Evolutionary conservation across 2,797 vertebrate genomes (phyloP), one percentile per base, ranked within the genome.

Genomic region (Rhinophrynus dorsalis): DNA sequence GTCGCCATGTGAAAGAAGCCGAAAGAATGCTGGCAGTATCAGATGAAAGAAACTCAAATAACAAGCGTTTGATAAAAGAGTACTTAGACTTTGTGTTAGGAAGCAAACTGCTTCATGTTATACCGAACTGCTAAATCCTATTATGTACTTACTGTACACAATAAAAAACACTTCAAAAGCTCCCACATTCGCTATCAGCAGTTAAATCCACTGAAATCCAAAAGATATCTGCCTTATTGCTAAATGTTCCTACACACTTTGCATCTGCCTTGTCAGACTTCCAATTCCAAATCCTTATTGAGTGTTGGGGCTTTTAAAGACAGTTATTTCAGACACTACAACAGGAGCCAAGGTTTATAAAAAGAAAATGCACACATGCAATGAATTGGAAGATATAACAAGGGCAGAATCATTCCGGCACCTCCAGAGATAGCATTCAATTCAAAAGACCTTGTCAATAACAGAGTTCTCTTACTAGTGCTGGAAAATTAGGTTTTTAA

Each of bases 261-360:
- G 8, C 20, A 57, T 54, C 38, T 40, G 40, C 23, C 40, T 20
- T 62, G 58, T 45, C 59, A 63, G 38, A n/a, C 51, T 35, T 30
- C 24, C 57, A 51, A 71, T 55, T 62, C 32, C 6, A 56, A 64
- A 63, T 63, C 40, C 30, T 63, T 55, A 71, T 38, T 71, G 68
- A 71, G 59, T 57, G 40, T 63, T 10, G 13, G 17, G 23, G 40
- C 59, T 70, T 63, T 63, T 55, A 56, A 44, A 38, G 30, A n/a
- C 18, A 24, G 48, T n/a, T 62, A 44, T 70, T 70, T 27, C 20
- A 13, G 1, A 45, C 29, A 8, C 21, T 12, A n/a, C 13, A 29
- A 24, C 47, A 27, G 15, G 23, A 33, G 48, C 23, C n/a, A n/a
- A n/a, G n/a, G n/a, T n/a, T n/a, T n/a, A n/a, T n/a, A 27, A 23